A percentile compares a stretch with the other conserved stretches of the same genome.
phyloP scores from a whole-genome alignment of 2,797 vertebrate species.

The Ctenosaura bakeri region DNA sequence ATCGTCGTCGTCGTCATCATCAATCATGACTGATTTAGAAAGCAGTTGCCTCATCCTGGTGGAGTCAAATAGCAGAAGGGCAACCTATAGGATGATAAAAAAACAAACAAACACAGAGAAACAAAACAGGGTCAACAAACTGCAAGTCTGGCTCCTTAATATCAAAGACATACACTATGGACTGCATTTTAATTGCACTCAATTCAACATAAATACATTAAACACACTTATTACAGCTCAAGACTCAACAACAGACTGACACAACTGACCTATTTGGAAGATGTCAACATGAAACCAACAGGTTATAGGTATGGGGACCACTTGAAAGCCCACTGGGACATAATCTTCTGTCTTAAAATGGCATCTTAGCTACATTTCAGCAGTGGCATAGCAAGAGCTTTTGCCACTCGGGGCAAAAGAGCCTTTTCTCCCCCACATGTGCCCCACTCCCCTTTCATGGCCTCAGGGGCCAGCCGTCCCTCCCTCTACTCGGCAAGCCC shows the following conservation, averaged over 20 bases:
- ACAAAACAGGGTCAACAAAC: background rate
- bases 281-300: background rate
- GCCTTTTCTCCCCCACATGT: no score
- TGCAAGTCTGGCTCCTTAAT: background rate
- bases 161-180: background rate
- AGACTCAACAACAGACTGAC: background rate
- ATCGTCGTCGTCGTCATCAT: slow-evolving; percentile 64
- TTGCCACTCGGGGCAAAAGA: no score
- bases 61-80: slow-evolving; percentile 76
- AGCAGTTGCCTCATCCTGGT: slow-evolving; percentile 77
- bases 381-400: no score
- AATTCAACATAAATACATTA: background rate
- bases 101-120: background rate
- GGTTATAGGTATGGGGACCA: background rate
- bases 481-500: no score
- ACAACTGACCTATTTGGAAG: background rate
- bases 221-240: no score
- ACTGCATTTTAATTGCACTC: background rate
- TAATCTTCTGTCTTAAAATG: background rate
- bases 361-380: background rate
- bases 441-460: no score
- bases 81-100: slow-evolving; percentile 64
- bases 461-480: no score
- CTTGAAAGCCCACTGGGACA: background rate
- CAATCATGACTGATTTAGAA: slow-evolving; percentile 79